Evolutionary conservation across 2,888 invertebrate species (phyloP).

Genomic region (Melieria crassipennis): DNA sequence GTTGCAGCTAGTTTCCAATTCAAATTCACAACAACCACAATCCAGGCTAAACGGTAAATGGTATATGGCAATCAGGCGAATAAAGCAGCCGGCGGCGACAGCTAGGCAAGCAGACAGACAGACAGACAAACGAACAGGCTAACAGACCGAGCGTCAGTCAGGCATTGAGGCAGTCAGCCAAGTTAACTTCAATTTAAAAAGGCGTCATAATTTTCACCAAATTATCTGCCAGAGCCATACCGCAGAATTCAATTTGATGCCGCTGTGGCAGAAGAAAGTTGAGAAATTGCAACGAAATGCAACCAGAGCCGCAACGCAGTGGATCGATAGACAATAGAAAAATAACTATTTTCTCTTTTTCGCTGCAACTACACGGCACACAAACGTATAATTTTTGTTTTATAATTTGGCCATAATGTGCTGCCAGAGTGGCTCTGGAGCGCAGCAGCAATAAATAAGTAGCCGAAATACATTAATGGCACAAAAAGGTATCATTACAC

Average conservation of each 20-base stretch:
- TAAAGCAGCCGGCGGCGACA: background rate
- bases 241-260: conserved; percentile 36
- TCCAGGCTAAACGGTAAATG: too few species aligned
- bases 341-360: too few species aligned
- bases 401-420: conserved; percentile 9
- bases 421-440: too few species aligned
- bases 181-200: conserved; percentile 41
- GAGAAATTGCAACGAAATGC: too few species aligned
- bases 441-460: too few species aligned
- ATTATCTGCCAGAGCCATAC: conserved; percentile 28
- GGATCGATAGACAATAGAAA: too few species aligned
- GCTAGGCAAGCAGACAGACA: background rate
- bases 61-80: background rate
- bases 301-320: too few species aligned
- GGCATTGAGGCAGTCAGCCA: background rate
- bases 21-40: too few species aligned
- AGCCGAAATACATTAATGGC: too few species aligned
- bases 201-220: conserved; percentile 47
- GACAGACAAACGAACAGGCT: background rate
- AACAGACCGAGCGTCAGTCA: background rate
- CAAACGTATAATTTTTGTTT: background rate
- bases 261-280: background rate
- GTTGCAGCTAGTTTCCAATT: too few species aligned
- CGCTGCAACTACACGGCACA: background rate
- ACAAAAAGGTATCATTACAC: too few species aligned